Evolutionary conservation across 1,140 invertebrate genomes (phyloP).

Genomic region (Mycetomoellerius zeteki): DNA sequence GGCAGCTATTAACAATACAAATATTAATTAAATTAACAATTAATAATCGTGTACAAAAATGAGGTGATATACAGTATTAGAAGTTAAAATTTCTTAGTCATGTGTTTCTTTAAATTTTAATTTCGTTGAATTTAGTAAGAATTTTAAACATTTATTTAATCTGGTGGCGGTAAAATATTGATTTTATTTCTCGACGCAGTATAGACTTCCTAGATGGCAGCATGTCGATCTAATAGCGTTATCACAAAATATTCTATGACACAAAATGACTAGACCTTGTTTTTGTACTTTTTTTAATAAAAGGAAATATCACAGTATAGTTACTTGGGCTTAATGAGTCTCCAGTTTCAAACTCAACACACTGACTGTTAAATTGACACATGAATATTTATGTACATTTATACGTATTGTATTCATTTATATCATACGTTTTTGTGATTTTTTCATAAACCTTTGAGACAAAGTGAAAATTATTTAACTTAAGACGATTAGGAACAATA

Average conservation of each 20-base stretch:
- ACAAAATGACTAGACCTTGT: background rate
- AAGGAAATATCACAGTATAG: background rate
- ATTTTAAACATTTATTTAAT: constrained; percentile 11
- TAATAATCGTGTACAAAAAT: background rate
- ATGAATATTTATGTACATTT: background rate
- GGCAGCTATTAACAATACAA: background rate
- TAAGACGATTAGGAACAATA: background rate
- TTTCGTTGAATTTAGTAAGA: background rate
- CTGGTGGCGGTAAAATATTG: constrained; percentile 23
- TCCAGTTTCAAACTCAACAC: background rate
- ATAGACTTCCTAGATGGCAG: constrained; percentile 43
- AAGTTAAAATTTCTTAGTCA: background rate
- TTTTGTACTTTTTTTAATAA: background rate
- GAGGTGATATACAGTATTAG: background rate
- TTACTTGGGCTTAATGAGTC: background rate
- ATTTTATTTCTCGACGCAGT: background rate
- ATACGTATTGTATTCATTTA: background rate
- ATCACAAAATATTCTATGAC: background rate
- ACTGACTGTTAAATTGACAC: too few relatives aligned
- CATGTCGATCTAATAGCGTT: background rate
- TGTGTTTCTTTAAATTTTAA: background rate
- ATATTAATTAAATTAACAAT: too few relatives aligned
- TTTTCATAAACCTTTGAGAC: background rate
- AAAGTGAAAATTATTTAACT: background rate
- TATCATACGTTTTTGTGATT: background rate